Percentiles rank a stretch among this genome's conserved stretches.
Conservation (phyloP, 2,113 vertebrate genomes). For the Coreoperca whiteheadi region DNA sequence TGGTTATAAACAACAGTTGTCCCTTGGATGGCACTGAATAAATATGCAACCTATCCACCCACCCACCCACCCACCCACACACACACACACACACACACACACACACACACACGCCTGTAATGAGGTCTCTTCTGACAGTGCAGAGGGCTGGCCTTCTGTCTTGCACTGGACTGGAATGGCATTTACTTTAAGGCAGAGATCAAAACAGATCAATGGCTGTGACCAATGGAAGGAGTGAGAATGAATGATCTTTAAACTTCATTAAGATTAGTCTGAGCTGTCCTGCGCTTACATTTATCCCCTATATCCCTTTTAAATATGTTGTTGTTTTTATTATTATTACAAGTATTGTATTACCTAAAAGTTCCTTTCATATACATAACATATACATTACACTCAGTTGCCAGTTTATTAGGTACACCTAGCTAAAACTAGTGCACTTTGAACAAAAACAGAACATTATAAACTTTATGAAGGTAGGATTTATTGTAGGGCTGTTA, state of each 20-base stretch:
- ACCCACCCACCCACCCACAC: neutral
- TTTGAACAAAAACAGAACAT: too few relatives aligned
- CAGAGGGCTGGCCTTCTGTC: neutral
- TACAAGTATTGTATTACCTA: neutral
- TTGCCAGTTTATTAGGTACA: too few relatives aligned
- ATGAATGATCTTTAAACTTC: too few relatives aligned
- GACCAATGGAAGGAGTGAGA: neutral
- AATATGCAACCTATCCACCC: neutral
- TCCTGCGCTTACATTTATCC: neutral
- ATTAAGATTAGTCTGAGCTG: neutral
- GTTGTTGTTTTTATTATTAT: neutral
- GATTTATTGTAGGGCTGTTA: too few relatives aligned
- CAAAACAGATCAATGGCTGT: constrained; percentile 23
- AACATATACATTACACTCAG: too few relatives aligned
- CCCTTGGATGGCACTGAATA: constrained; percentile 27
- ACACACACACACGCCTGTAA: constrained; percentile 2
- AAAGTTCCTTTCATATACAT: neutral
- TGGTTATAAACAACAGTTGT: constrained; percentile 3
- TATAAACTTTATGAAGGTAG: too few relatives aligned
- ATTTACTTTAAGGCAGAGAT: constrained; percentile 14
- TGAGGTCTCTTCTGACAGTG: constrained; percentile 14
- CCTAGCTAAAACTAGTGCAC: too few relatives aligned
- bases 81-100: constrained; percentile 22
- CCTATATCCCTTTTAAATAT: neutral
- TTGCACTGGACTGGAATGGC: neutral